Evolutionary conservation across 2,113 vertebrate species (phyloP).

Genomic region (Colius striatus): DNA sequence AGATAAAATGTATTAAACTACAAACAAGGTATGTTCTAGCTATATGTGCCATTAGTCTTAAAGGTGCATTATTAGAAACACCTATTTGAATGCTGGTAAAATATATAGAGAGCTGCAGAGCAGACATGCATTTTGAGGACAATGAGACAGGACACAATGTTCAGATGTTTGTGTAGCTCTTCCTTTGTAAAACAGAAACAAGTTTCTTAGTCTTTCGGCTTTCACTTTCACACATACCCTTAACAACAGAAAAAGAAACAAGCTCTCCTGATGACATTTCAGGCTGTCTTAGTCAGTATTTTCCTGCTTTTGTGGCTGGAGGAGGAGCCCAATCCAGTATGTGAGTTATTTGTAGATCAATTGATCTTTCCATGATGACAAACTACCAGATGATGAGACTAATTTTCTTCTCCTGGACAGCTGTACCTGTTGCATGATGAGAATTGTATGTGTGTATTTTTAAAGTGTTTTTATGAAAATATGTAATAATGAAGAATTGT

Average conservation of each 20-base stretch:
- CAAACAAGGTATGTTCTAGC: background rate
- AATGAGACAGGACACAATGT: background rate
- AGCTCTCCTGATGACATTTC: background rate
- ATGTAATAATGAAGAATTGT: background rate
- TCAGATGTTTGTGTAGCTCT: background rate
- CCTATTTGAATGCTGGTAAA: background rate
- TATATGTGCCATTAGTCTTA: background rate
- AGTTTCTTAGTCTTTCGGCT: background rate
- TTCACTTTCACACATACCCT: background rate
- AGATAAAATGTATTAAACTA: background rate
- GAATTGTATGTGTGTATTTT: background rate
- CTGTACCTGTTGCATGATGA: background rate
- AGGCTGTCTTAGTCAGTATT: background rate
- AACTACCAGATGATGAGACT: background rate
- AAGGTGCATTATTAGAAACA: background rate
- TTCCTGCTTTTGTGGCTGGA: background rate
- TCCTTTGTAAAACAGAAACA: background rate
- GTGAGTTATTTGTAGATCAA: background rate
- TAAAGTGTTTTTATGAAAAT: background rate
- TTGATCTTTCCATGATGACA: background rate
- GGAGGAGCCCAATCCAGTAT: background rate
- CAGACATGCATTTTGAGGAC: background rate
- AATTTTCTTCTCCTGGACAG: background rate
- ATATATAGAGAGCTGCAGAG: background rate
- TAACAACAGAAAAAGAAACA: background rate